Evolutionary conservation across 2,113 vertebrate genomes (phyloP).

Genomic region (Urocynchramus pylzowi): DNA sequence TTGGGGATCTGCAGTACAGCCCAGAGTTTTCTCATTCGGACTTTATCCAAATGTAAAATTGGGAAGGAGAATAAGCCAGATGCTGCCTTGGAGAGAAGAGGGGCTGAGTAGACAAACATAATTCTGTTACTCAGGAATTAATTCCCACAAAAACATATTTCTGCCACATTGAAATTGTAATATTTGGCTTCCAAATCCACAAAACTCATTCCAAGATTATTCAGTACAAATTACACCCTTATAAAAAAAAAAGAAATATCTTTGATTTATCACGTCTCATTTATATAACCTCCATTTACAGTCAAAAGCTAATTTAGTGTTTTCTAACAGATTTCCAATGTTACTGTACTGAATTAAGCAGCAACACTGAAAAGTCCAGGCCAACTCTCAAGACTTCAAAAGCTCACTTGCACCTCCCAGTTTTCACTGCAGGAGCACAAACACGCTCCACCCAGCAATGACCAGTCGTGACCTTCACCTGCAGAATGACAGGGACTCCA

Average conservation of each 20-base stretch:
- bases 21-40: neutral
- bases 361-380: neutral
- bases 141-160: constrained; percentile 61
- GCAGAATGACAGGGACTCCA: neutral
- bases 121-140: constrained; percentile 53
- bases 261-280: constrained; percentile 50
- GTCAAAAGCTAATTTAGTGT: constrained; percentile 18
- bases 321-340: constrained; percentile 25
- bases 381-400: neutral
- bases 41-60: neutral
- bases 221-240: constrained; percentile 35
- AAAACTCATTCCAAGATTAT: constrained; percentile 30
- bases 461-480: neutral
- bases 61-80: constrained; percentile 3
- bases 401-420: neutral
- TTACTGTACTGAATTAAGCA: constrained; percentile 14
- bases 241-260: neutral
- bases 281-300: constrained; percentile 1
- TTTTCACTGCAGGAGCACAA: neutral
- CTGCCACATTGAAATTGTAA: constrained; percentile 49
- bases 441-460: fast-evolving
- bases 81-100: neutral
- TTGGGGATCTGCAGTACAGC: neutral
- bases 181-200: constrained; percentile 38
- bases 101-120: constrained; percentile 13